phyloP scores from a whole-genome alignment of 2,797 vertebrate species.

The Meriones psammophilus region DNA sequence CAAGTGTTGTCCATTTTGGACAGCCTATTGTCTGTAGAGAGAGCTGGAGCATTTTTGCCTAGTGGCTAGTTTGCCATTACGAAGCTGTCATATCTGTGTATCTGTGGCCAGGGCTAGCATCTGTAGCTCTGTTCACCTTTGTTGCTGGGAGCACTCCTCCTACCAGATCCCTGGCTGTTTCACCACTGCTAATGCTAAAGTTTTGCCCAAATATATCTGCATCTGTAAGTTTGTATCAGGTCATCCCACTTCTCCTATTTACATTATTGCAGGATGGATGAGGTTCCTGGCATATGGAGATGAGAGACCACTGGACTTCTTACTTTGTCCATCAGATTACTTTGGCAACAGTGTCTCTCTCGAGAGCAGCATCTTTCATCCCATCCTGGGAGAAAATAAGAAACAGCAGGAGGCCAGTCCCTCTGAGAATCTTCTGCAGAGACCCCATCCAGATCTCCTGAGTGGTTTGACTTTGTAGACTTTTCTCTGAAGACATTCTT shows the following conservation, averaged over 20 bases:
- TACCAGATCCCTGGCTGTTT: neutral
- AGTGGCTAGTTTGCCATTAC: no score
- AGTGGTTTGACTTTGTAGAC: neutral
- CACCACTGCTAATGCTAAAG: neutral
- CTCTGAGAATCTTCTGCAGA: neutral
- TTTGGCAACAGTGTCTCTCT: neutral
- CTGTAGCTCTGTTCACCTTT: neutral
- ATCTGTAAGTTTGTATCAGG: neutral
- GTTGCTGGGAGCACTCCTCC: neutral
- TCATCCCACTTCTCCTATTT: neutral
- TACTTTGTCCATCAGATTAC: neutral
- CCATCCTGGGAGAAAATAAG: neutral
- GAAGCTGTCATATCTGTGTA: no score
- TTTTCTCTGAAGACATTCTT: neutral
- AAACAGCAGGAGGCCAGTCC: neutral
- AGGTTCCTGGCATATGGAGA: neutral
- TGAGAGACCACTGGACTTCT: no score
- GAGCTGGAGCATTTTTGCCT: no score
- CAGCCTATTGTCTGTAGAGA: no score
- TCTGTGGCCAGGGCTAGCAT: no score
- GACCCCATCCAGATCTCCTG: neutral
- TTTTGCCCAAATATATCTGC: neutral
- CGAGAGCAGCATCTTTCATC: neutral
- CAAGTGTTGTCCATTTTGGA: no score
- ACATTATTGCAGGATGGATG: no score